Evolutionary conservation across 2,797 vertebrate genomes (phyloP), one percentile per base, ranked within the genome.

Genomic region (Ibycter americanus): DNA sequence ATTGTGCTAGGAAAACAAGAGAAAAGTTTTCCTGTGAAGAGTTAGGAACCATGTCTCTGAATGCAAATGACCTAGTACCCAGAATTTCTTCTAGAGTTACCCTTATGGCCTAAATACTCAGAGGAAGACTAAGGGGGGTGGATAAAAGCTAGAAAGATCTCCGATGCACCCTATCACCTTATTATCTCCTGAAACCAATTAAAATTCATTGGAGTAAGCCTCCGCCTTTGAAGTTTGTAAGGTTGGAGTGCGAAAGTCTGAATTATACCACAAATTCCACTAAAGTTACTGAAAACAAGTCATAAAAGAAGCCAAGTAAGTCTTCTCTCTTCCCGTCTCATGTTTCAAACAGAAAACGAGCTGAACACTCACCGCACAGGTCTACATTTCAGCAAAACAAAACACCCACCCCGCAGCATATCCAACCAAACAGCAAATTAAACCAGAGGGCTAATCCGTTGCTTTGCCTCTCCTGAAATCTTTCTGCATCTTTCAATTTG

Each of bases 191-290:
- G 40, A 92, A 80, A 56, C 36, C 0, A 1, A 89, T 61, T 49
- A 80, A 95, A 96, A 87, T 81, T 77, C 76, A 85, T 34, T 18
- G 4, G 16, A 49, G 5, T 83, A 83, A 94, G 78, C 29, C 47
- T 42, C 56, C 59, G n/a, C 56, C 83, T 94, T 90, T 95, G 90
- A 97, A 93, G 71, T 66, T 61, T 76, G 44, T 5, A 29, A 83
- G 38, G 40, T 68, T 93, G 51, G 46, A 93, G 42, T 27, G 63
- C 84, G n/a, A 91, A 95, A 88, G 38, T 13, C 34, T 5, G 79
- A 90, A 79, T 81, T 58, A 91, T 42, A 74, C 17, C 40, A 86
- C 93, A 94, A 95, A 88, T 72, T 78, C 68, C 66, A 72, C 40
- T 46, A 32, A 81, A 85, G 72, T 65, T 86, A 79, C 85, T 79